Base-by-base conservation (phyloP, 1,140 invertebrate genomes). In the Drosophila parabipectinata region DNA sequence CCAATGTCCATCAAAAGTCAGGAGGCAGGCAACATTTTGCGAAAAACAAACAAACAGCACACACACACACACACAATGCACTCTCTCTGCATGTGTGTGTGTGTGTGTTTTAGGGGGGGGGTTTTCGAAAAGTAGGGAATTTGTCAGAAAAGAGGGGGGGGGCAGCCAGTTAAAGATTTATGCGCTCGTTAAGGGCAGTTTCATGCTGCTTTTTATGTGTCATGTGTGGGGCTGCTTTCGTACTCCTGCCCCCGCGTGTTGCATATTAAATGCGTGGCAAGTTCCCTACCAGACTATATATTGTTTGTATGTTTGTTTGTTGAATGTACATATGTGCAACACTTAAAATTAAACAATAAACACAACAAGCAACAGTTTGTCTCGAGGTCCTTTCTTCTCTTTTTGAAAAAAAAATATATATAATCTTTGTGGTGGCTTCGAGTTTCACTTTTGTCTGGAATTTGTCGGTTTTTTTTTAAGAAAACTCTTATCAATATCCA, bases 191-290 rank as follows among this genome's bases (percentile, higher is more conserved):
- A 84, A 84, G 81, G 81, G 82, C 77, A 84, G 81, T 77, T 85
- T 79, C 72, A 84, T 84, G 81, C 77, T 74, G 78, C 77, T 81
- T 85, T 85, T 84, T 85, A 85, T 84, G 80, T 84, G 82, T 85
- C 81, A 80, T 84, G 77, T 61, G 81, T 45, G 21, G 21, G 21
- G 26, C 26, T 28, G 71, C 51, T 54, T 32, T 48, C 44, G 47
- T n/a, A 8, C 26, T 26, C 55, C 12, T 26, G 26, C 32, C 37
- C 61, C 57, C 58, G 37, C 34, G 28, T 34, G 54, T 56, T 45
- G 18, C 48, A 18, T 67, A 44, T 18, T 15, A 18, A 44, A 44
- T 44, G 41, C 41, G 41, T 44, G 41, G 41, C 41, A 44, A 18
- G 41, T 44, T 41, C 39, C 6, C 26, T 28, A 4, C 5, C 26